Conservation (phyloP, 2,888 invertebrate genomes). For the Mesorhabditis belari region DNA sequence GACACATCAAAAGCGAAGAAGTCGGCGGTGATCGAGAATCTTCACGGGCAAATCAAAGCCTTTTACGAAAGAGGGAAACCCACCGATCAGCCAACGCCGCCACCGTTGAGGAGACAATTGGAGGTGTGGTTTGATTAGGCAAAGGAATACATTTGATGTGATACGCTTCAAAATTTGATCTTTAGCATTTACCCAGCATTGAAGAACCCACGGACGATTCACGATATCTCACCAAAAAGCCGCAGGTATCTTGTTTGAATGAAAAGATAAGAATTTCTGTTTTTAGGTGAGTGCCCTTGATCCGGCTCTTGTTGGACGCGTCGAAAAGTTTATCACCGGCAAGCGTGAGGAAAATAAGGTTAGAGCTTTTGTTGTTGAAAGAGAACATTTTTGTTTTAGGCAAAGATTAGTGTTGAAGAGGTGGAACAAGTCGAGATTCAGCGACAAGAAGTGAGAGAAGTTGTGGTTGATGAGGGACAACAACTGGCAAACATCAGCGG, state of each 20-base stretch:
- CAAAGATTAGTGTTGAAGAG: no score
- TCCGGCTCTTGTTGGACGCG: slow-evolving; percentile 16
- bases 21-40: slow-evolving; percentile 8
- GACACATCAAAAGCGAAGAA: slow-evolving; percentile 12
- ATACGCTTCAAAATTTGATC: no score
- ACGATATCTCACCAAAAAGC: neutral
- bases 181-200: no score
- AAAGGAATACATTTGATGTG: no score
- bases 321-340: slow-evolving; percentile 21
- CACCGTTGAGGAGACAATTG: no score
- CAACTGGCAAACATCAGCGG: slow-evolving; percentile 11
- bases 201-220: neutral
- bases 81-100: neutral
- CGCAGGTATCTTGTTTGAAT: no score
- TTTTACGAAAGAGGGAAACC: neutral
- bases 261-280: no score
- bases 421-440: no score
- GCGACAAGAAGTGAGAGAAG: slow-evolving; percentile 3
- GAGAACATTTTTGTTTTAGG: no score
- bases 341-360: no score
- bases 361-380: no score
- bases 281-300: slow-evolving; percentile 15
- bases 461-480: slow-evolving; percentile 1
- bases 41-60: neutral
- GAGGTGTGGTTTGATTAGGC: no score